Percentiles rank a stretch among this genome's conserved stretches.
Evolutionary conservation across 2,888 invertebrate species (phyloP).

Genomic region (Amblyjoppa proteus): DNA sequence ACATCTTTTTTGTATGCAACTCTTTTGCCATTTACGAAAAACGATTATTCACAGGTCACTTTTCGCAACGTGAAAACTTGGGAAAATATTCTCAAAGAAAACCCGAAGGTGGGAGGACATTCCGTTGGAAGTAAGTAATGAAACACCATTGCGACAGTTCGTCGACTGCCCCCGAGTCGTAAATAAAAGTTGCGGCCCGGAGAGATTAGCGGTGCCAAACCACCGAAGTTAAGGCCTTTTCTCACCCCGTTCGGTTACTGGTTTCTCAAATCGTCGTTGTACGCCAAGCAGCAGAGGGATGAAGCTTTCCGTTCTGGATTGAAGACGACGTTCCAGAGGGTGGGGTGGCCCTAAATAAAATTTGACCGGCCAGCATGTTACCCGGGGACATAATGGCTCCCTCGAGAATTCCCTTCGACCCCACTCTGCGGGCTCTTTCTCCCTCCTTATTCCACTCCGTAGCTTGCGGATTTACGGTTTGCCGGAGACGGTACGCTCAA

Average conservation of each 20-base stretch:
- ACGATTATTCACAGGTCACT: not conserved
- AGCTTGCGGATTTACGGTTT: conserved; percentile 62
- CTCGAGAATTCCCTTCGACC: conserved; percentile 38
- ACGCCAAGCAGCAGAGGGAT: not conserved
- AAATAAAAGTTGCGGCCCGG: conserved; percentile 74
- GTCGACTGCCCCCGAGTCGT: conserved; percentile 69
- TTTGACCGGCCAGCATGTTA: conserved; percentile 64
- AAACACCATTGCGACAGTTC: conserved; percentile 62
- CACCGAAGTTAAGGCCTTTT: conserved; percentile 75
- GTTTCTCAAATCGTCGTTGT: conserved; percentile 29
- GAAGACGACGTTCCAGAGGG: conserved; percentile 12
- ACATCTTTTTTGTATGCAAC: not conserved
- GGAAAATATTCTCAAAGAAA: not conserved
- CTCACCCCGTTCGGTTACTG: conserved; percentile 54
- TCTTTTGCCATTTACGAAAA: not conserved
- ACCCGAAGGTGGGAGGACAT: conserved; percentile 23
- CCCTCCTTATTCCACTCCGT: conserved; percentile 9
- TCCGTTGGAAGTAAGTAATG: conserved; percentile 54
- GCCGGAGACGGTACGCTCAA: conserved; percentile 16
- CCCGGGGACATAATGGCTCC: conserved; percentile 69
- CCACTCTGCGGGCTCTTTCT: conserved; percentile 1
- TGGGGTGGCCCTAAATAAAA: conserved; percentile 72
- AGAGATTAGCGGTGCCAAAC: conserved; percentile 76
- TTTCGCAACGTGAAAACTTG: not conserved
- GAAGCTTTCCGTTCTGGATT: not conserved